Conservation (phyloP, 2,888 invertebrate genomes). For the Apodemia zela region DNA sequence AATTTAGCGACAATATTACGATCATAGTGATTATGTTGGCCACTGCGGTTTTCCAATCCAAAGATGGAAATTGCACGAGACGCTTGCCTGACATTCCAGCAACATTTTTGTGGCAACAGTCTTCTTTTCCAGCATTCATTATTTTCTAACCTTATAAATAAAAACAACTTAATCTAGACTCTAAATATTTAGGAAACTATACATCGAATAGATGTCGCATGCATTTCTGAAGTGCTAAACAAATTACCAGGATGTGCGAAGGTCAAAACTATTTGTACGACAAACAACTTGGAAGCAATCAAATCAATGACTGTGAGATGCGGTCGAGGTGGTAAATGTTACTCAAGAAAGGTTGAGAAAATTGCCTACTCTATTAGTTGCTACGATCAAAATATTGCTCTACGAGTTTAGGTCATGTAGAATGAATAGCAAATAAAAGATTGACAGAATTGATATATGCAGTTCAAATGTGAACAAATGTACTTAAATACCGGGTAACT, state of each 20-base stretch:
- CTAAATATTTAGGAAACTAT: not conserved
- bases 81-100: no score
- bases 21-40: no score
- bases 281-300: not conserved
- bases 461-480: no score
- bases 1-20: no score
- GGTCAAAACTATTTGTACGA: conserved; percentile 4
- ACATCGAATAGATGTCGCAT: not conserved
- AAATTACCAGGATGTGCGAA: conserved; percentile 5
- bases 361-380: not conserved
- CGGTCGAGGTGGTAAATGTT: not conserved
- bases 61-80: no score
- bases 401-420: no score
- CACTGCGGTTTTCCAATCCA: no score
- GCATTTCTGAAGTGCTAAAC: not conserved
- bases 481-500: no score
- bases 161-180: not conserved
- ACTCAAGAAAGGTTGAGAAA: not conserved
- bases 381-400: not conserved
- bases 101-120: no score
- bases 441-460: no score
- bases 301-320: conserved; percentile 5
- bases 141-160: not conserved
- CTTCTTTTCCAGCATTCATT: not conserved
- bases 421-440: no score